These are phyloP conservation scores for Amniataba percoides DNA, from an alignment of 2,797 vertebrate genomes.

Conservation along the genomic window DNA sequence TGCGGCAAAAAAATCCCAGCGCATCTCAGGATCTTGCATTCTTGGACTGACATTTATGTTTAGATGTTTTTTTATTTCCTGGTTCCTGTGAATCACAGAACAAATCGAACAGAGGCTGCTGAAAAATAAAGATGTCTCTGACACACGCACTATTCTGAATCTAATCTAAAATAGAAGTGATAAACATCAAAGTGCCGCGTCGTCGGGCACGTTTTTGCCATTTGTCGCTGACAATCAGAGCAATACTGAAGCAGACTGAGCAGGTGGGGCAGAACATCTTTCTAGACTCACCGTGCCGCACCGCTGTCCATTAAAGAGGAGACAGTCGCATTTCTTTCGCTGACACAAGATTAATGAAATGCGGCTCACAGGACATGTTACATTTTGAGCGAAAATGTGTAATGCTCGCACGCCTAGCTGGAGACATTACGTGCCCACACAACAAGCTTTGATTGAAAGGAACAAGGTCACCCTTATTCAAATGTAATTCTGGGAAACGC, in stretches of 20 bases:
- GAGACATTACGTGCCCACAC: neutral
- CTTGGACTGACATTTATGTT: constrained; percentile 27
- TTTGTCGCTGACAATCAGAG: constrained; percentile 4
- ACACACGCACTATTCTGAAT: neutral
- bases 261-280: neutral
- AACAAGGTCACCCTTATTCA: constrained; percentile 7
- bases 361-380: constrained; percentile 5
- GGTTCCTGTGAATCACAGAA: constrained; percentile 4
- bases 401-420: constrained; percentile 15
- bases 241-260: neutral
- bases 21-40: neutral
- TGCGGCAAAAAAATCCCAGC: constrained; percentile 17
- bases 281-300: neutral
- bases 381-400: constrained; percentile 8
- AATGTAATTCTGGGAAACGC: constrained; percentile 9
- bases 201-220: neutral
- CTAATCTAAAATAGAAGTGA: constrained; percentile 4
- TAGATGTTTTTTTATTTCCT: neutral
- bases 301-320: neutral
- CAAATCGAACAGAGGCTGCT: neutral
- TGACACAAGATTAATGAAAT: constrained; percentile 11
- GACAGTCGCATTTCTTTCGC: neutral
- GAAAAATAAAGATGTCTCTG: neutral
- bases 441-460: constrained; percentile 6
- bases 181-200: neutral